These are phyloP conservation scores for Sminthurides aquaticus DNA, from an alignment of 2,888 invertebrate species.

Conservation along the genomic window DNA sequence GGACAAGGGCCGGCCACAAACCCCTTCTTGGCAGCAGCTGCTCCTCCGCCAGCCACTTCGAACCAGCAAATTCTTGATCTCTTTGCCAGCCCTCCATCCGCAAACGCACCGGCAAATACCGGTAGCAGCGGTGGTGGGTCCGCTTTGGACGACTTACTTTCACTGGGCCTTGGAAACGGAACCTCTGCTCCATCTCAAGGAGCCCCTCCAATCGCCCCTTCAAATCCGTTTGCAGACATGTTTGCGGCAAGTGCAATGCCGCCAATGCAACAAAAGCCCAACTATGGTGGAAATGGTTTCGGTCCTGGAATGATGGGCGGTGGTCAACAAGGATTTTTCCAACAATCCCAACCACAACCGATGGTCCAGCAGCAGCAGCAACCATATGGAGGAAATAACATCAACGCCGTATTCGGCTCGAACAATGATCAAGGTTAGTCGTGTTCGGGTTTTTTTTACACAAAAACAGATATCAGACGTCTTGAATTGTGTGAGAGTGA, in stretches of 20 bases:
- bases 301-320: constrained; percentile 32
- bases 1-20: constrained; percentile 32
- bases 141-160: constrained; percentile 73
- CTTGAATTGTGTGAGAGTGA: not conserved
- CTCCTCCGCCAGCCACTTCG: constrained; percentile 39
- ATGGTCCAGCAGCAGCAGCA: constrained; percentile 35
- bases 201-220: constrained; percentile 19
- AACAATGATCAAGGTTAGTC: constrained; percentile 42
- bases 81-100: constrained; percentile 68
- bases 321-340: constrained; percentile 16
- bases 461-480: not conserved
- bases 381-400: constrained; percentile 45
- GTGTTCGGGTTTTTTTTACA: too few relatives aligned
- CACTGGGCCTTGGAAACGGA: constrained; percentile 49
- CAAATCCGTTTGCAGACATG: constrained; percentile 58
- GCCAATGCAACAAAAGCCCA: constrained; percentile 44
- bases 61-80: constrained; percentile 56
- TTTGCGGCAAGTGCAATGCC: constrained; percentile 53
- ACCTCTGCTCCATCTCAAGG: constrained; percentile 24
- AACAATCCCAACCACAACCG: constrained; percentile 40
- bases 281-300: constrained; percentile 40
- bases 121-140: constrained; percentile 49
- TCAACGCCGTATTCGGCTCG: constrained; percentile 41
- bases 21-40: constrained; percentile 36
- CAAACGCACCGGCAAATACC: constrained; percentile 30